These are phyloP conservation scores for Darevskia mixta DNA, from an alignment of 2,797 vertebrate genomes.

Conservation along the genomic window DNA sequence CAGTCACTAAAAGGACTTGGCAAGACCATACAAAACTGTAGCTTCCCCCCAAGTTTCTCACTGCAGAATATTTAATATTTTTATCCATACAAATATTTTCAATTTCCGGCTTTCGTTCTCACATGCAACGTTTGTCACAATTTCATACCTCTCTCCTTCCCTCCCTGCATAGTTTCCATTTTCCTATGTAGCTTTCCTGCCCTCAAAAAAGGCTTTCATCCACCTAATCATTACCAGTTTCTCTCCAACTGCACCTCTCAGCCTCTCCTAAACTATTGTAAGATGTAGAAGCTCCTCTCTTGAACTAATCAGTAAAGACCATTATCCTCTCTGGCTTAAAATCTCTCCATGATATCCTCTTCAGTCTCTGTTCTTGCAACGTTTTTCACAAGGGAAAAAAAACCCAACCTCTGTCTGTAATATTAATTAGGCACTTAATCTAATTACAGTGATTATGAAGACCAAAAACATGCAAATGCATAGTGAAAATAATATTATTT, in stretches of 20 bases:
- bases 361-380: not conserved
- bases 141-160: not conserved
- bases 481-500: not conserved
- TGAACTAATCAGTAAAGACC: not conserved
- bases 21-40: not conserved
- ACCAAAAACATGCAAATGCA: not conserved
- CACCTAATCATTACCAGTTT: not conserved
- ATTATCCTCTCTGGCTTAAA: not conserved
- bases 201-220: not conserved
- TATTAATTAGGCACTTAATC: not conserved
- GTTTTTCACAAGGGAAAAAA: not conserved
- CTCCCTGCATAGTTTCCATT: not conserved
- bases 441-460: not conserved
- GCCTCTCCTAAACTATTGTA: not conserved
- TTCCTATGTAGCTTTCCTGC: not conserved
- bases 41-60: not conserved
- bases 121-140: not conserved
- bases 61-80: not conserved
- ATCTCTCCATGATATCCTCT: not conserved
- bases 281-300: not conserved
- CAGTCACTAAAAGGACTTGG: not conserved
- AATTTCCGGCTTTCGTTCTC: not conserved
- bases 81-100: not conserved
- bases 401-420: not conserved
- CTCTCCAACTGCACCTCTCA: not conserved